A percentile compares a stretch with the other conserved stretches of the same genome.
Conservation (phyloP, 2,888 invertebrate species). For the Bugulina stolonifera region DNA sequence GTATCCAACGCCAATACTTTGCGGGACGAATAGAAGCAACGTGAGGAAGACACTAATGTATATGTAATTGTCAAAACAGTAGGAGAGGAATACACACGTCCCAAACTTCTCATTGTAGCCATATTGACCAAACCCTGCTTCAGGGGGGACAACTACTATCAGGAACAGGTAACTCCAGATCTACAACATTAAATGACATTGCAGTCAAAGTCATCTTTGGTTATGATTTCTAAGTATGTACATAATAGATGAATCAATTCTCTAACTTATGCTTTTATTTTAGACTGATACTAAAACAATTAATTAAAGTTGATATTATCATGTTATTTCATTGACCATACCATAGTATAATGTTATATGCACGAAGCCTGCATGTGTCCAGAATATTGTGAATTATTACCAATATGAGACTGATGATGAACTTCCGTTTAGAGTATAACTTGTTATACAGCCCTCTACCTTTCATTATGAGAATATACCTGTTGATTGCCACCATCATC, state of each 20-base stretch:
- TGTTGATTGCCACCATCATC: slow-evolving; percentile 17
- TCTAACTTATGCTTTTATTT: too few species aligned
- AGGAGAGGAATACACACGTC: not conserved
- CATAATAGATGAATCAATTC: too few species aligned
- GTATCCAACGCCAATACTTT: not conserved
- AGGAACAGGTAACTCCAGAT: not conserved
- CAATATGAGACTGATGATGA: not conserved
- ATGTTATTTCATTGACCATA: too few species aligned
- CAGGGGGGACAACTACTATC: not conserved
- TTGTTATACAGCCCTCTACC: not conserved
- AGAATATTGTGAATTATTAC: too few species aligned
- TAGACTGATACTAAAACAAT: too few species aligned
- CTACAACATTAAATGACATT: too few species aligned
- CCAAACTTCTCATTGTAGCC: slow-evolving; percentile 9
- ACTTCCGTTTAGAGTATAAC: not conserved
- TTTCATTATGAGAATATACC: slow-evolving; percentile 11
- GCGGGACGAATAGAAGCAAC: not conserved
- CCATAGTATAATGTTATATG: too few species aligned
- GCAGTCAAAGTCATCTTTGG: too few species aligned
- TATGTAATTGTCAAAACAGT: slow-evolving; percentile 8
- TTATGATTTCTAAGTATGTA: too few species aligned
- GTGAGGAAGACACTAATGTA: not conserved
- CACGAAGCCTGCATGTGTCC: too few species aligned
- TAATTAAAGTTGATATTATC: too few species aligned
- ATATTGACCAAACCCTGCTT: slow-evolving; percentile 18